phyloP scores from a whole-genome alignment of 2,797 vertebrate species.

The Tinamus major region DNA sequence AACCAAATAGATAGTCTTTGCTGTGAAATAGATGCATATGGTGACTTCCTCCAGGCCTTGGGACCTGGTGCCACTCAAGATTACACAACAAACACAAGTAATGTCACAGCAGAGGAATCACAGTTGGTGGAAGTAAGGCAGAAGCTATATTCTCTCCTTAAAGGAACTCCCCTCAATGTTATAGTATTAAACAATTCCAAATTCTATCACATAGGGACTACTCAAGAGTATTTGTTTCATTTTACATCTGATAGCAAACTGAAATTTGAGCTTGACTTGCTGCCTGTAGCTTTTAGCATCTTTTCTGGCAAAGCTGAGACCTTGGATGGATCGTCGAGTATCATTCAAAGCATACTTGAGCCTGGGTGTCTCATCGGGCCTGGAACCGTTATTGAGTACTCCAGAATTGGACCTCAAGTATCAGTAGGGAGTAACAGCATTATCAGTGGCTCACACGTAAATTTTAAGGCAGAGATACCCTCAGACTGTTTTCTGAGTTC shows the following conservation, averaged over 20 bases:
- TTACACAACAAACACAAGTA: slow-evolving; percentile 81
- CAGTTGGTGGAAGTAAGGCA: slow-evolving; percentile 81
- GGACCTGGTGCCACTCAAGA: slow-evolving; percentile 85
- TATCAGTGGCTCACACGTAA: slow-evolving; percentile 85
- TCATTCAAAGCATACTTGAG: slow-evolving; percentile 87
- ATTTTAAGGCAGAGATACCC: slow-evolving; percentile 78
- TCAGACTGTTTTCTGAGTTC: slow-evolving; percentile 86
- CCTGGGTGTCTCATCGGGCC: slow-evolving; percentile 77
- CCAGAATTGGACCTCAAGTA: slow-evolving; percentile 82
- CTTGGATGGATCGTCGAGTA: slow-evolving; percentile 62
- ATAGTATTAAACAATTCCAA: slow-evolving; percentile 91
- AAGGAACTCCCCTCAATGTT: slow-evolving; percentile 87
- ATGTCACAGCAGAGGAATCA: slow-evolving; percentile 78
- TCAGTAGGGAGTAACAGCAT: slow-evolving; percentile 83
- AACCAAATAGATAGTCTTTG: slow-evolving; percentile 80
- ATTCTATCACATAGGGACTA: slow-evolving; percentile 94
- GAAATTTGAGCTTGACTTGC: slow-evolving; percentile 84
- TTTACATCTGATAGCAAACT: slow-evolving; percentile 82
- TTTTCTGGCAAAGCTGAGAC: not conserved
- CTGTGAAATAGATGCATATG: slow-evolving; percentile 96
- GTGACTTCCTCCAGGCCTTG: slow-evolving; percentile 94
- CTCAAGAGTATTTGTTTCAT: slow-evolving; percentile 90
- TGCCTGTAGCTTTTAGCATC: slow-evolving; percentile 84
- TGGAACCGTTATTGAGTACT: slow-evolving; percentile 89
- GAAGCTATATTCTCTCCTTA: slow-evolving; percentile 86